phyloP scores from a whole-genome alignment of 2,113 vertebrate genomes.

The Gallinago paraguaiae region DNA sequence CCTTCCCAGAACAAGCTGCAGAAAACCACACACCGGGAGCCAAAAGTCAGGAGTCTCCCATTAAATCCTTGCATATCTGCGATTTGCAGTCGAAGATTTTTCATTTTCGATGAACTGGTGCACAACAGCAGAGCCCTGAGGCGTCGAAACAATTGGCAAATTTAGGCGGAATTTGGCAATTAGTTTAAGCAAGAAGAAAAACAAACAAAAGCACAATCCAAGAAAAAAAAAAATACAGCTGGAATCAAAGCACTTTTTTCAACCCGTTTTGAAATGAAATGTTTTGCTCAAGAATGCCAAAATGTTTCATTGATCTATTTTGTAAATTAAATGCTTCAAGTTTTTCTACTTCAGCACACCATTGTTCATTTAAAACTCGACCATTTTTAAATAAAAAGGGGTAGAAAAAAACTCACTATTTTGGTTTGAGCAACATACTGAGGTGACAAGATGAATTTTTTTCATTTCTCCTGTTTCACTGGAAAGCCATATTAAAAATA shows the following conservation, averaged over 20 bases:
- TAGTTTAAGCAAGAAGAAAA: background rate
- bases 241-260: background rate
- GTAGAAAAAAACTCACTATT: background rate
- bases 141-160: background rate
- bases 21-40: background rate
- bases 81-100: background rate
- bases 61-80: background rate
- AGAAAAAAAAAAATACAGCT: background rate
- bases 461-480: conserved; percentile 3
- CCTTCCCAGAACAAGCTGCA: background rate
- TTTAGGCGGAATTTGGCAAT: background rate
- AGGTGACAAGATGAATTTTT: conserved; percentile 25
- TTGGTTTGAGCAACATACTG: background rate
- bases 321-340: conserved; percentile 42
- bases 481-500: background rate
- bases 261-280: conserved; percentile 16
- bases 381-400: background rate
- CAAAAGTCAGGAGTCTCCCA: background rate
- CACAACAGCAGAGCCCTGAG: background rate
- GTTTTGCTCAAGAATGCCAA: conserved; percentile 25
- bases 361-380: background rate
- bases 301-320: conserved; percentile 10
- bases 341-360: conserved; percentile 12
- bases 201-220: background rate
- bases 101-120: background rate